phyloP scores from a whole-genome alignment of 2,888 invertebrate species.

The Drosophila hamatofila region DNA sequence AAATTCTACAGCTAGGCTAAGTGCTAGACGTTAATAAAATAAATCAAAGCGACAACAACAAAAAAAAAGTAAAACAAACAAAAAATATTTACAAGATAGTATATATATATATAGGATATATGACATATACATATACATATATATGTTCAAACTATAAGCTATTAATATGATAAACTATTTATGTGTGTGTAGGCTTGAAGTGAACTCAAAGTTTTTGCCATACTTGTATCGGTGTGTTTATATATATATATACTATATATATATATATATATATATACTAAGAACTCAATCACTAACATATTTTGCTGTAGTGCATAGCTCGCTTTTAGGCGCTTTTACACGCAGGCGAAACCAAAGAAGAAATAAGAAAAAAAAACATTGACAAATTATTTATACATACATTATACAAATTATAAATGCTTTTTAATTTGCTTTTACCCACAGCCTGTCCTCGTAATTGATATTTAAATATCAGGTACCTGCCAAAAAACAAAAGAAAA shows the following conservation, averaged over 20 bases:
- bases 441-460: constrained; percentile 52
- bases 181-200: constrained; percentile 73
- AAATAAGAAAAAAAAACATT: constrained; percentile 3
- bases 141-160: constrained; percentile 23
- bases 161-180: constrained; percentile 47
- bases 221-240: constrained; percentile 59
- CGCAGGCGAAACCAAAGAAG: constrained; percentile 60
- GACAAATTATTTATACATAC: constrained; percentile 37
- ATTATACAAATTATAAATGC: constrained; percentile 24
- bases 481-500: constrained; percentile 65
- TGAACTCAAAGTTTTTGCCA: constrained; percentile 64
- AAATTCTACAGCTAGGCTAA: constrained; percentile 43
- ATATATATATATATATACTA: constrained; percentile 45
- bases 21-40: constrained; percentile 45
- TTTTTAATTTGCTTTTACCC: constrained; percentile 53
- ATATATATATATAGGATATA: constrained; percentile 21
- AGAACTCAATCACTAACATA: constrained; percentile 61
- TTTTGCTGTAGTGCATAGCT: constrained; percentile 71
- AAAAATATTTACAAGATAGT: constrained; percentile 68
- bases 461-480: constrained; percentile 80
- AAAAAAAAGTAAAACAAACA: constrained; percentile 20
- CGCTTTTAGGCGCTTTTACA: constrained; percentile 80
- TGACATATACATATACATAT: constrained; percentile 23
- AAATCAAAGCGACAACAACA: constrained; percentile 33
- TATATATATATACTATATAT: constrained; percentile 41